Percentiles rank a stretch among this genome's conserved stretches.
Evolutionary conservation across 2,113 vertebrate species (phyloP).

Genomic region (Eubucco bourcierii): DNA sequence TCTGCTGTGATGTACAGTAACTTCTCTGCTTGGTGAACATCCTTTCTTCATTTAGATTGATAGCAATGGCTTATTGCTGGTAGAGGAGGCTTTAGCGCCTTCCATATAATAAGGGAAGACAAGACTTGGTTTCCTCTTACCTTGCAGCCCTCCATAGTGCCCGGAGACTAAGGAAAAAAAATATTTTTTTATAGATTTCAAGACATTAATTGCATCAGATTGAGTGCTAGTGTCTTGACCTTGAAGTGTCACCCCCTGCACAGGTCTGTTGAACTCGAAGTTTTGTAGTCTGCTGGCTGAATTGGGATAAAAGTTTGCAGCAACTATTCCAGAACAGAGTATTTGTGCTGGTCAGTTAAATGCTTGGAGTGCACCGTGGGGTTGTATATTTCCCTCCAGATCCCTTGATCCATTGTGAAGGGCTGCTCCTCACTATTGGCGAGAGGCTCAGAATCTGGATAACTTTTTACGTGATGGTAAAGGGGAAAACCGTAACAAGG

Average conservation of each 20-base stretch:
- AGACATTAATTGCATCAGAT: background rate
- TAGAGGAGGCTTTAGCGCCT: background rate
- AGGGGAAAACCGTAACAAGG: background rate
- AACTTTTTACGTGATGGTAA: background rate
- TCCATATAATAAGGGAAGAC: conserved; percentile 11
- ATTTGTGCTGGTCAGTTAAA: background rate
- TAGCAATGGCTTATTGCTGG: background rate
- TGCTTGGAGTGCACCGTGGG: background rate
- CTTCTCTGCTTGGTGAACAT: conserved; percentile 12
- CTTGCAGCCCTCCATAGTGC: background rate
- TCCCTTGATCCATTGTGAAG: background rate
- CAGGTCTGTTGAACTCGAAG: background rate
- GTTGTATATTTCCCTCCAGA: background rate
- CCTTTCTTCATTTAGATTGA: conserved; percentile 37
- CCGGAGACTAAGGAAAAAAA: background rate
- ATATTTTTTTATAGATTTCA: no score
- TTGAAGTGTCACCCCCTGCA: background rate
- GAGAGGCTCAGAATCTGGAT: background rate
- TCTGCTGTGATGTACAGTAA: background rate
- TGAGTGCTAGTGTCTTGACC: background rate
- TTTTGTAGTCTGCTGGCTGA: background rate
- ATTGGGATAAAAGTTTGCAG: background rate
- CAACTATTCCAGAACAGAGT: background rate
- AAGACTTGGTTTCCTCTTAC: background rate
- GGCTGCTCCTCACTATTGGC: background rate